These are phyloP conservation scores for Gallinago paraguaiae DNA, from an alignment of 2,113 vertebrate genomes.

Conservation along the genomic window DNA sequence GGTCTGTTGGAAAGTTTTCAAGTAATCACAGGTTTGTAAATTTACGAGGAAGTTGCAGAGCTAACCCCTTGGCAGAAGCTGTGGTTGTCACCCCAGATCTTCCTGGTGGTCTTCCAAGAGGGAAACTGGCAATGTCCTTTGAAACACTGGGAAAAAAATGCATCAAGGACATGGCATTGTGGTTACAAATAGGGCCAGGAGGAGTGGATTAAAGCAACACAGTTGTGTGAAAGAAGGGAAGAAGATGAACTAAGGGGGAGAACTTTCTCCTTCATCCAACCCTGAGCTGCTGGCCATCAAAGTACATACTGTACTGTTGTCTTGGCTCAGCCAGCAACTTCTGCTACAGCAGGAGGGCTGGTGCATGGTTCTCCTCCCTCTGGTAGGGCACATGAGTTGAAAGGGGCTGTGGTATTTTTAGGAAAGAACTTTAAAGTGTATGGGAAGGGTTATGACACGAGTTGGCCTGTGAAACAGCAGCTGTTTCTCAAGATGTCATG, in stretches of 20 bases:
- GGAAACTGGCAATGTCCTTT: not conserved
- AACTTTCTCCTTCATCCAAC: not conserved
- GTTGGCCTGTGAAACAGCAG: not conserved
- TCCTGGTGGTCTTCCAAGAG: not conserved
- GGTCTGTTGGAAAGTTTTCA: not conserved
- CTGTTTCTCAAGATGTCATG: not conserved
- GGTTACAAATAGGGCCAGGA: not conserved
- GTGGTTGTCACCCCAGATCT: not conserved
- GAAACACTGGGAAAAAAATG: not conserved
- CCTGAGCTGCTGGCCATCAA: not conserved
- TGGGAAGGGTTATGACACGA: conserved; percentile 33
- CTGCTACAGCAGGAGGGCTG: not conserved
- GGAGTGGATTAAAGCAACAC: not conserved
- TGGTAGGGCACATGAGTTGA: rapidly evolving
- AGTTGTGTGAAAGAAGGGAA: not conserved
- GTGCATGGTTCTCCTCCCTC: not conserved
- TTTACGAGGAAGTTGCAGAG: not conserved
- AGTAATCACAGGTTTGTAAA: not conserved
- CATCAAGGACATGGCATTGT: not conserved
- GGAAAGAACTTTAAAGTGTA: not conserved
- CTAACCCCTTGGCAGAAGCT: not conserved
- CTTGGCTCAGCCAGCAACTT: not conserved
- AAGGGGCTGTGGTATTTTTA: not conserved
- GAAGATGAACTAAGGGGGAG: not conserved
- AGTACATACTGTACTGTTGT: not conserved